Percentiles rank a stretch among this genome's conserved stretches.
Evolutionary conservation across 2,113 vertebrate species (phyloP).

Genomic region (Macaca nemestrina): DNA sequence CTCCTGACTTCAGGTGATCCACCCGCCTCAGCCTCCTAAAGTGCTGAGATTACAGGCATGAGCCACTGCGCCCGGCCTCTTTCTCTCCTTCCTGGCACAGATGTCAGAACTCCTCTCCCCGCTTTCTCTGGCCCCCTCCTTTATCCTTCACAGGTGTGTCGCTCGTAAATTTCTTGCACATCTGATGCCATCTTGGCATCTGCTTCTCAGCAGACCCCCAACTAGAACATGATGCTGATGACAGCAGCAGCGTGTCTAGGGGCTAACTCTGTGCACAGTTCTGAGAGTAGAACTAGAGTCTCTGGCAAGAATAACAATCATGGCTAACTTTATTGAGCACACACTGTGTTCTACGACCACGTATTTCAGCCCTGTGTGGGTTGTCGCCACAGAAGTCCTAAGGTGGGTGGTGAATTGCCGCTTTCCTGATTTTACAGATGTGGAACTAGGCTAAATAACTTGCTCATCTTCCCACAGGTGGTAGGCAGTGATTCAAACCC

Average conservation of each 20-base stretch:
- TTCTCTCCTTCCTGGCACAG: neutral
- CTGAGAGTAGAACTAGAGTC: neutral
- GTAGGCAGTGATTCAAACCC: neutral
- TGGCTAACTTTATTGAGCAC: neutral
- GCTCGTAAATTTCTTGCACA: neutral
- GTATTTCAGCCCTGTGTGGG: neutral
- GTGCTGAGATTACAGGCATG: too few species aligned
- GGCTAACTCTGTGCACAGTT: too few species aligned
- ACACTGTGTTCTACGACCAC: neutral
- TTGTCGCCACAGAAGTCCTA: neutral
- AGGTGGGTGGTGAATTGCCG: neutral
- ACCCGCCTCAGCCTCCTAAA: too few species aligned
- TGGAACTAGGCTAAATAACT: neutral
- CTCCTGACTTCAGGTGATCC: too few species aligned
- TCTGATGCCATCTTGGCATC: neutral
- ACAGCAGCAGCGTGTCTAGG: accelerated
- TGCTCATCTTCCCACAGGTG: neutral
- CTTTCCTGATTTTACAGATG: neutral
- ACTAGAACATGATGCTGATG: neutral
- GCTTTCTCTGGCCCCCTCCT: neutral
- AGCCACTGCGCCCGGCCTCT: neutral
- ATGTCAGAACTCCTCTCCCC: neutral
- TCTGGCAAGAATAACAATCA: too few species aligned
- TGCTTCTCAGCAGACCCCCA: neutral
- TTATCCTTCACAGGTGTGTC: neutral